Percentiles rank a stretch among this genome's conserved stretches.
These are phyloP conservation scores for Axis porcinus DNA, from an alignment of 2,113 vertebrate genomes.

Conservation along the genomic window DNA sequence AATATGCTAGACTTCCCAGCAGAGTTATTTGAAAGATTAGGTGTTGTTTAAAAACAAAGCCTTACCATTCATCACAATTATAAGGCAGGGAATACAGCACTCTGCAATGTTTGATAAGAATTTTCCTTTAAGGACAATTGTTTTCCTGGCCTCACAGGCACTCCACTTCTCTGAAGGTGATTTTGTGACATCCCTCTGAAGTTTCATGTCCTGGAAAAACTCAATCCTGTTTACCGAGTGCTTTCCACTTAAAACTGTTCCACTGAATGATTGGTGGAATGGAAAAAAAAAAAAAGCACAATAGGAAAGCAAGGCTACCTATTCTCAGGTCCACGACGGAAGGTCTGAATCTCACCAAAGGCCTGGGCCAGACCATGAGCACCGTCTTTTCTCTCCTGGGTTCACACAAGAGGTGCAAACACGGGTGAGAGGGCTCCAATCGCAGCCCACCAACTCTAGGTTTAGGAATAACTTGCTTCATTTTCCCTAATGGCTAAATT, in stretches of 20 bases:
- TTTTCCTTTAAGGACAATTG: background rate
- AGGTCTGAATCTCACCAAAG: background rate
- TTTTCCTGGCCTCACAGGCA: background rate
- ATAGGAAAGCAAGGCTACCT: background rate
- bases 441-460: background rate
- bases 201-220: constrained; percentile 3
- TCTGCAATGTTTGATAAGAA: background rate
- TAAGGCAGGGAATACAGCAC: constrained; percentile 3
- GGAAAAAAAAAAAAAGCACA: background rate
- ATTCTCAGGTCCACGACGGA: background rate
- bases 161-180: background rate
- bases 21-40: constrained; percentile 53
- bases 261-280: background rate
- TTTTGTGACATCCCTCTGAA: background rate
- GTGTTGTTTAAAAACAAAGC: constrained; percentile 57
- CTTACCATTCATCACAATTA: constrained; percentile 17
- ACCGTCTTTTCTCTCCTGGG: background rate
- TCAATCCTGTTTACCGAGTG: background rate
- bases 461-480: background rate
- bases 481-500: background rate
- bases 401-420: background rate
- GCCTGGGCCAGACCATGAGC: background rate
- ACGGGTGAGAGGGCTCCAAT: background rate
- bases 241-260: constrained; percentile 2
- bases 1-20: background rate